These are phyloP conservation scores for Epinephelus awoara DNA, from an alignment of 2,797 vertebrate species.

Conservation along the genomic window DNA sequence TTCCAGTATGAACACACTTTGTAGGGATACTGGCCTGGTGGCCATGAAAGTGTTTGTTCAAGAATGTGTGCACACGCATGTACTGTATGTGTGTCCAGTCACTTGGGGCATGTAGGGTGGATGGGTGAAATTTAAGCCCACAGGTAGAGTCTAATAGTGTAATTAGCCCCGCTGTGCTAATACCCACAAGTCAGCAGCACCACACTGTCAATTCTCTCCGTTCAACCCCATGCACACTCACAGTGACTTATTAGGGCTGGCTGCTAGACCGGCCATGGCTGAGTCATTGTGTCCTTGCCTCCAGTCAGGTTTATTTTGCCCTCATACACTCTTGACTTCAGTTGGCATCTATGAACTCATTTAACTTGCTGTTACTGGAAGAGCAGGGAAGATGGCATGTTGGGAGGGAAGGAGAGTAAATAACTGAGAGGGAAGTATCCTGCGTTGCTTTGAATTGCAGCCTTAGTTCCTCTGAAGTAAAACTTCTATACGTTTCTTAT, in stretches of 20 bases:
- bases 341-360: slow-evolving; percentile 67
- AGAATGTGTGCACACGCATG: not conserved
- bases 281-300: slow-evolving; percentile 73
- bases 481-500: not conserved
- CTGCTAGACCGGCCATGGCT: slow-evolving; percentile 56
- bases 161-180: slow-evolving; percentile 70
- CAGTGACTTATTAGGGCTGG: slow-evolving; percentile 64
- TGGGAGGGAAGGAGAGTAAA: slow-evolving; percentile 30
- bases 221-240: slow-evolving; percentile 46
- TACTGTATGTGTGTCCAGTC: slow-evolving; percentile 10
- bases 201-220: slow-evolving; percentile 56
- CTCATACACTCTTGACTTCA: slow-evolving; percentile 59
- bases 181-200: slow-evolving; percentile 56
- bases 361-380: slow-evolving; percentile 56
- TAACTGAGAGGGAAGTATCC: slow-evolving; percentile 38
- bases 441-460: slow-evolving; percentile 28
- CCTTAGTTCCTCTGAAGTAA: not conserved
- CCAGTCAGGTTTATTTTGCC: slow-evolving; percentile 70
- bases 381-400: slow-evolving; percentile 25
- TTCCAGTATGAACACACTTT: not conserved
- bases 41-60: not conserved
- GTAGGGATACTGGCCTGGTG: not conserved
- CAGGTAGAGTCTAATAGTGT: slow-evolving; percentile 51
- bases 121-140: slow-evolving; percentile 50
- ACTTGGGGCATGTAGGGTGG: slow-evolving; percentile 9